A percentile compares a stretch with the other conserved stretches of the same genome.
These are phyloP conservation scores for Lacerta bilineata DNA, from an alignment of 2,797 vertebrate genomes.

Conservation along the genomic window DNA sequence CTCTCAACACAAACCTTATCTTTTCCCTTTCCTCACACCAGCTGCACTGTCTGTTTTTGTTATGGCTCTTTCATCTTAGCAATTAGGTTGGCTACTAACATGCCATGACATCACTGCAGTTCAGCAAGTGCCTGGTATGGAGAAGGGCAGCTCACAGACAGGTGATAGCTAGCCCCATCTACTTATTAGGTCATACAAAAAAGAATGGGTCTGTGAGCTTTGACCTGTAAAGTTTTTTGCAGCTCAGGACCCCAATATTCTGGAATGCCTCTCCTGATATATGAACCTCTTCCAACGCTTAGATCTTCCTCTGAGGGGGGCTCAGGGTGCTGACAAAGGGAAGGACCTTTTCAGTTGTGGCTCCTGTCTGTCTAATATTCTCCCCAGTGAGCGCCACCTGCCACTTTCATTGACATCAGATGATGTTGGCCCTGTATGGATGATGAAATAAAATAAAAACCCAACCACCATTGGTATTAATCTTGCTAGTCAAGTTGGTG, in stretches of 20 bases:
- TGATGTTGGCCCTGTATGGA: not conserved
- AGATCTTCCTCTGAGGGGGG: too few relatives aligned
- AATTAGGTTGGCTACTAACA: conserved; percentile 10
- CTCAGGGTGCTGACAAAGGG: too few relatives aligned
- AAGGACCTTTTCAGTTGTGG: too few relatives aligned
- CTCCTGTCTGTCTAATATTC: too few relatives aligned
- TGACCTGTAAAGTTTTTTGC: too few relatives aligned
- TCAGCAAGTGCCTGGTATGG: not conserved
- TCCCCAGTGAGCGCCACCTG: too few relatives aligned
- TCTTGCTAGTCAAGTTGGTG: not conserved
- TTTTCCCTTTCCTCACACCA: conserved; percentile 36
- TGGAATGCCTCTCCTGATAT: too few relatives aligned
- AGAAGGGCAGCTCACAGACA: not conserved
- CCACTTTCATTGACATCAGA: too few relatives aligned
- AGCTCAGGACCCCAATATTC: too few relatives aligned
- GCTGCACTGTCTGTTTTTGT: not conserved
- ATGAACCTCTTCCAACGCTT: too few relatives aligned
- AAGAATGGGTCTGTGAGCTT: not conserved
- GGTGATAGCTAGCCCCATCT: not conserved
- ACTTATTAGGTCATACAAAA: not conserved
- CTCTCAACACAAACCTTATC: conserved; percentile 14
- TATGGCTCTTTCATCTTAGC: conserved; percentile 16
- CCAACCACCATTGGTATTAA: not conserved
- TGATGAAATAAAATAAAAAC: too few relatives aligned
- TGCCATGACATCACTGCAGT: not conserved